These are phyloP conservation scores for Monochamus alternatus DNA, from an alignment of 2,888 invertebrate species.

Conservation along the genomic window DNA sequence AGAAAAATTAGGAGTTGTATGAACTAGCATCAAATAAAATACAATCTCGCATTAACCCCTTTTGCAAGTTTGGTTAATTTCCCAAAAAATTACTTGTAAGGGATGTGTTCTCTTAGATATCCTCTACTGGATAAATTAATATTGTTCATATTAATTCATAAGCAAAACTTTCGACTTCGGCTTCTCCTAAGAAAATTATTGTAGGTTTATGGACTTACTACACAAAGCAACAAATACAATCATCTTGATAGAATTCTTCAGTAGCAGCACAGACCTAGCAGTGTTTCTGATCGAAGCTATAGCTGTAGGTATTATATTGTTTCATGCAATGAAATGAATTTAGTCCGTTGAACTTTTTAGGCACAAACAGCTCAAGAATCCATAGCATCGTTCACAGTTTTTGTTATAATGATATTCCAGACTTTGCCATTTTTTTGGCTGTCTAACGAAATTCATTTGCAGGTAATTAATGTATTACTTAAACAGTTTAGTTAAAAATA, in stretches of 20 bases:
- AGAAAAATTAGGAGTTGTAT: too few relatives aligned
- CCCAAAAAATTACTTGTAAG: too few relatives aligned
- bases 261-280: not conserved
- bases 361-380: not conserved
- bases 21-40: too few relatives aligned
- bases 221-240: not conserved
- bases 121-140: too few relatives aligned
- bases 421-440: slow-evolving; percentile 1
- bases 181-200: too few relatives aligned
- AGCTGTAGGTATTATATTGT: not conserved
- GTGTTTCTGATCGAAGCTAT: not conserved
- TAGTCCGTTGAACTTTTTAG: not conserved
- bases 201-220: slow-evolving; percentile 8
- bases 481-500: not conserved
- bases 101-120: too few relatives aligned
- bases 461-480: not conserved
- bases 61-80: too few relatives aligned
- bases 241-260: not conserved
- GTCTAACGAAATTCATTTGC: not conserved
- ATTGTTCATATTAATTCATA: too few relatives aligned
- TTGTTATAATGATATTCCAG: not conserved
- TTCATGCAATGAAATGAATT: not conserved
- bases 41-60: too few relatives aligned
- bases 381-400: not conserved
- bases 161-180: too few relatives aligned